Evolutionary conservation across 2,113 vertebrate species (phyloP), one percentile per base, ranked within the genome.

Genomic region (Dipodomys spectabilis): DNA sequence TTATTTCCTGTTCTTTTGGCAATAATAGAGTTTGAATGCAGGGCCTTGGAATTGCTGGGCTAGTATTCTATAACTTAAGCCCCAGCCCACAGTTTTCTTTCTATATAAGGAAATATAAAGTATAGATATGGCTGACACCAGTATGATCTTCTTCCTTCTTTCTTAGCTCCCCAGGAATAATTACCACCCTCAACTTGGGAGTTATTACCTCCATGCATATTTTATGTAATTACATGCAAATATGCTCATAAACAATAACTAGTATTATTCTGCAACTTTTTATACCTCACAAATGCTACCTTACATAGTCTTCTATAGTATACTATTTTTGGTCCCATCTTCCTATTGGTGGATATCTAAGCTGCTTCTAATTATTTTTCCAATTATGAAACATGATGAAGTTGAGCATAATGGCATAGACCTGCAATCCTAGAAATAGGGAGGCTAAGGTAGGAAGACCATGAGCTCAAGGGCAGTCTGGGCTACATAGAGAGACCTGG

Each of bases 31-130:
- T 57, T 57, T 57, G 53, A 57, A 57, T 57, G 12, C 53, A 57
- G 15, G 15, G 53, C 22, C 60, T 77, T 11, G 19, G 13, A 18
- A 60, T 49, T 32, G 5, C 3, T 27, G 22, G 16, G 20, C 53
- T 15, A 57, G 53, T 57, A 57, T 57, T 57, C 15, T 57, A 18
- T 13, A 57, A 18, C 15, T 57, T 57, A 57, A 57, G 53, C 53
- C 53, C 53, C 53, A 16, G 53, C 15, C 53, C 53, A 57, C 53
- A 57, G 5, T 5, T 44, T 12, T 74, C 30, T 75, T 69, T 78
- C n/a, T 4, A n/a, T 60, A 60, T 60, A 96, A 78, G 83, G 18
- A 92, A 81, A 86, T 25, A 53, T 27, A 80, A 64, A 23, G 79
- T 53, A 84, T 3, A 39, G 39, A 83, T 25, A 49, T 1, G 79